Base-by-base conservation (phyloP, 2,888 invertebrate genomes). In the Leucania comma region DNA sequence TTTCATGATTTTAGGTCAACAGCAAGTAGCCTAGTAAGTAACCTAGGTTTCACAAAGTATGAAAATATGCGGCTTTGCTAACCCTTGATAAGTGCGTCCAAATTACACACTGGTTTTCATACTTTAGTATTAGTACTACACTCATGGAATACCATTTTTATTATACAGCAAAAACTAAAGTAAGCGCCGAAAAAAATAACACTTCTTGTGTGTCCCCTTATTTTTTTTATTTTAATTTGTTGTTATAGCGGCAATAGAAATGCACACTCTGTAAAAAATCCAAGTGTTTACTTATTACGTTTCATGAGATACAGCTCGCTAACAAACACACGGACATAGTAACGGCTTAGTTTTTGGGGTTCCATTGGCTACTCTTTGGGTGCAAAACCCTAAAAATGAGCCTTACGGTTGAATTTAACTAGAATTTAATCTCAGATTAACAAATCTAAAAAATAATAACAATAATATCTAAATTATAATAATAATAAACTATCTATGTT, bases 401-500 rank as follows among this genome's bases (percentile, higher is more conserved):
- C 9, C n/a, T 14, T 46, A 14, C 22, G 4, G 42, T 53, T 10
- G 32, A 20, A 53, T 1, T 24, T n/a, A 24, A 12, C 1, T 42
- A 42, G 17, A 42, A 2, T 58, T 62, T 50, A 58, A 56, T 61
- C 38, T 63, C 54, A 54, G 22, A 58, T 20, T 20, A 66, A 66
- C 17, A 62, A 6, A 48, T 68, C 24, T 48, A 42, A 1, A 60
- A 58, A 68, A 42, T 50, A 42, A 63, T 59, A 62, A 53, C 20
- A 75, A 62, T 48, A 68, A 42, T 53, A 57, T 54, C 35, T 67
- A 61, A 71, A 57, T n/a, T n/a, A n/a, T 65, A 68, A 59, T 60
- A 68, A 78, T 48, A 68, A 73, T 62, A 35, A 75, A 48, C 58
- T 72, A 72, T 73, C 42, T 76, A 75, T 51, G 56, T 75, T 77